These are phyloP conservation scores for Phenganax subtilis DNA, from an alignment of 92 coral and sea anemone species.

Conservation along the genomic window DNA sequence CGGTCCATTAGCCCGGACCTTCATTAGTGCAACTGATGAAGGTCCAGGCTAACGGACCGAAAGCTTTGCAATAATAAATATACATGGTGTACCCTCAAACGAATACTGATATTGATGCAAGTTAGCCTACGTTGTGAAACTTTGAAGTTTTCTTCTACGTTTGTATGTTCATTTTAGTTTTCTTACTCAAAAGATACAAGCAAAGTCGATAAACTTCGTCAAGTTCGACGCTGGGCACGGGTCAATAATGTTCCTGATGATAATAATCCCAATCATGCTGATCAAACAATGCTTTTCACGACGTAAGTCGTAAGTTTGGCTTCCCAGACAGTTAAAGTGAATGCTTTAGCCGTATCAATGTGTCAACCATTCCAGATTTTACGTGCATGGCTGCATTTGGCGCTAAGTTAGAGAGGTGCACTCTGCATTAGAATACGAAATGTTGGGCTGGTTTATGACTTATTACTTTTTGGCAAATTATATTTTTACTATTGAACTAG, in stretches of 20 bases:
- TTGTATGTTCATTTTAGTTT: constrained; percentile 46
- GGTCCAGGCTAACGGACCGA: no score
- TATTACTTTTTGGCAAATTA: neutral
- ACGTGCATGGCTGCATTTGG: neutral
- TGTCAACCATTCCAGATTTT: neutral
- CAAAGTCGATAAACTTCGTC: constrained; percentile 31
- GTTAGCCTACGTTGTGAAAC: neutral
- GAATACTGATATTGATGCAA: neutral
- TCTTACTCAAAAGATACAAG: constrained; percentile 45
- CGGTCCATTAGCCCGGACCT: no score
- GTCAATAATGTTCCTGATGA: constrained; percentile 45
- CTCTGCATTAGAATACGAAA: no score
- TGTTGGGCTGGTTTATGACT: neutral
- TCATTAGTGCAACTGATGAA: no score
- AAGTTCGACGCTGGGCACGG: constrained; percentile 56
- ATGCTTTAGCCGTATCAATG: neutral
- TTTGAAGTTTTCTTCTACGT: neutral
- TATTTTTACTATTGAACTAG: neutral
- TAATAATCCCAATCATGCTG: constrained; percentile 63
- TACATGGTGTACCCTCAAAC: no score
- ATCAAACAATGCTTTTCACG: constrained; percentile 58
- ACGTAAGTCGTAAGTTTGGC: constrained; percentile 56
- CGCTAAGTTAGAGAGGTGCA: no score
- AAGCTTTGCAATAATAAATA: no score
- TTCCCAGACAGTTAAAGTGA: no score